Conservation (phyloP, 2,797 vertebrate genomes). For the Acipenser transmontanus region DNA sequence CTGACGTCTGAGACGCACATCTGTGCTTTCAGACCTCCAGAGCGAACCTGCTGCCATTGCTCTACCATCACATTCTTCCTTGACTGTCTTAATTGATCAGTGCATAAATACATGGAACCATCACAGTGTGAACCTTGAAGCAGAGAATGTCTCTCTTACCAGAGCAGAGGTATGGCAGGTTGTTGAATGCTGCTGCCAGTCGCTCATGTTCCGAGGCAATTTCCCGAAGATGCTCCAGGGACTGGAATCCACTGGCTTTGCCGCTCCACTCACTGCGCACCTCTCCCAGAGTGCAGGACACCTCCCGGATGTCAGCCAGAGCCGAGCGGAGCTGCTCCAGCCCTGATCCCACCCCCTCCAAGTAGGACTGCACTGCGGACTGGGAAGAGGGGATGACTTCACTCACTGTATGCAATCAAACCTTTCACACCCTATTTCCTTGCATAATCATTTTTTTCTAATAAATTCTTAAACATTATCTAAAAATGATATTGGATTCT, state of each 20-base stretch:
- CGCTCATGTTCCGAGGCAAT: constrained; percentile 66
- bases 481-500: no score
- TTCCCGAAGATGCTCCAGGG: constrained; percentile 62
- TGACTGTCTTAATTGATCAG: no score
- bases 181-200: constrained; percentile 75
- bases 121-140: no score
- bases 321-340: constrained; percentile 77
- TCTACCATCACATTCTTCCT: no score
- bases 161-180: constrained; percentile 78
- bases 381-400: constrained; percentile 37
- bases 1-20: no score
- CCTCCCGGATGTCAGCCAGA: constrained; percentile 54
- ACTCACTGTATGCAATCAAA: background rate
- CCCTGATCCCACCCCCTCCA: constrained; percentile 84
- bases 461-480: no score
- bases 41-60: no score
- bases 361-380: constrained; percentile 87
- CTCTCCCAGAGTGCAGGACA: constrained; percentile 59
- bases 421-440: no score
- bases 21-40: no score
- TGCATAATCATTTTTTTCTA: no score
- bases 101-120: no score
- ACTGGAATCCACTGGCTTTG: constrained; percentile 44
- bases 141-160: constrained; percentile 55
- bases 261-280: constrained; percentile 51